These are phyloP conservation scores for Malaclemys terrapin DNA, from an alignment of 2,113 vertebrate genomes.

Conservation along the genomic window DNA sequence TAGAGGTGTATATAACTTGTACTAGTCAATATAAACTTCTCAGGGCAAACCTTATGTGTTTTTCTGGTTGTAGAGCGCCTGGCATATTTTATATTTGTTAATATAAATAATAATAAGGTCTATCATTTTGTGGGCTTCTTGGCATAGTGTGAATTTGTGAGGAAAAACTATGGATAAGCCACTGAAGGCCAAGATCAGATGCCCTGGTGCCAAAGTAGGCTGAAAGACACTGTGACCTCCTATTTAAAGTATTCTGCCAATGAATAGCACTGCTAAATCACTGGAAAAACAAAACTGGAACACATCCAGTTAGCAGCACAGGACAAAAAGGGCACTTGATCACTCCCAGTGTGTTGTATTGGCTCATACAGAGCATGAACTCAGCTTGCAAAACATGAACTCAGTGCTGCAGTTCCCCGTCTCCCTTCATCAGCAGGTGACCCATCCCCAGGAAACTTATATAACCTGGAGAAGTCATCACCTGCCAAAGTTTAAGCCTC, in stretches of 20 bases:
- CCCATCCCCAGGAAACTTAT: not conserved
- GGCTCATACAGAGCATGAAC: not conserved
- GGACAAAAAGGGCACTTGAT: not conserved
- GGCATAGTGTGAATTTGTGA: not conserved
- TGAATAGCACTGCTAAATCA: not conserved
- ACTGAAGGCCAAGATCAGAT: not conserved
- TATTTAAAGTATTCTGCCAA: not conserved
- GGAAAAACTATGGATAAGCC: not conserved
- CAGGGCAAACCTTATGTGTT: not conserved
- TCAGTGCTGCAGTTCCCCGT: not conserved
- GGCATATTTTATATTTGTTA: not conserved
- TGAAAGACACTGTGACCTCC: not conserved
- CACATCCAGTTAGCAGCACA: not conserved
- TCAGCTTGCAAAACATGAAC: not conserved
- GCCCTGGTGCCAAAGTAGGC: not conserved
- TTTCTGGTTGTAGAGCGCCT: not conserved
- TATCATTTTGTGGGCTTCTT: not conserved
- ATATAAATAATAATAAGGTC: not conserved
- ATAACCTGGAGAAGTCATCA: not conserved
- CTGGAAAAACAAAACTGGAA: not conserved
- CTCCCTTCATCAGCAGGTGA: not conserved
- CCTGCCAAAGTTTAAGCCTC: not conserved
- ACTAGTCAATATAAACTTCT: not conserved
- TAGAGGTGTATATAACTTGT: not conserved
- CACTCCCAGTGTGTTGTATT: not conserved